Evolutionary conservation across 1,140 invertebrate species (phyloP), one percentile per base, ranked within the genome.

Genomic region (Pseudoatta argentina): DNA sequence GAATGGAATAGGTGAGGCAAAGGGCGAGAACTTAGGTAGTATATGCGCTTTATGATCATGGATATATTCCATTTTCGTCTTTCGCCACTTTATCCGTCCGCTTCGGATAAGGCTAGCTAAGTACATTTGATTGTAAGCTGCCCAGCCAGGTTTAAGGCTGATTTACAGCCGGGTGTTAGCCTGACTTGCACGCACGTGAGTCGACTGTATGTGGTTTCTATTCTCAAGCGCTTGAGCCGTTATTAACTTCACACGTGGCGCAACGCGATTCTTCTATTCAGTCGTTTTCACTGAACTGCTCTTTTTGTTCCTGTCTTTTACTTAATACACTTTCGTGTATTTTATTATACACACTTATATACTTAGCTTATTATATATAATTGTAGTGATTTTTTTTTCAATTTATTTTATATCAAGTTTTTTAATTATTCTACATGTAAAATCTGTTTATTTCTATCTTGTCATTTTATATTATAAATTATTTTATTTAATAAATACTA

Each of bases 61-160:
- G 85, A 93, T 93, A 94, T 93, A 93, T 94, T 94, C 93, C 93
- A 93, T 93, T 94, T 94, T 92, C 92, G 90, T 91, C 85, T 87
- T 78, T 51, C 63, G 57, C 87, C 89, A 91, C 92, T 94, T 93
- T 93, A 93, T 92, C 86, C 91, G 88, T 24, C 72, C 87, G 85
- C 59, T 75, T 57, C 34, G 78, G 57, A 72, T 81, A 82, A 87
- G 61, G 73, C 66, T 63, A 71, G 88, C 94, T 95, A 94, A 95
- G 94, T 95, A 95, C 92, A 92, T 95, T 95, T 94, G 94, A 95
- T 95, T 95, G 94, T 95, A 95, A 95, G 93, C 93, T 92, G 92
- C 91, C 92, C 82, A 77, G 85, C 12, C 75, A 61, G 93, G 93
- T 95, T 94, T 95, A 94, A 94, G 93, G 89, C 91, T 94, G 94